phyloP scores from a whole-genome alignment of 2,888 invertebrate species.

The Tetropium fuscum region DNA sequence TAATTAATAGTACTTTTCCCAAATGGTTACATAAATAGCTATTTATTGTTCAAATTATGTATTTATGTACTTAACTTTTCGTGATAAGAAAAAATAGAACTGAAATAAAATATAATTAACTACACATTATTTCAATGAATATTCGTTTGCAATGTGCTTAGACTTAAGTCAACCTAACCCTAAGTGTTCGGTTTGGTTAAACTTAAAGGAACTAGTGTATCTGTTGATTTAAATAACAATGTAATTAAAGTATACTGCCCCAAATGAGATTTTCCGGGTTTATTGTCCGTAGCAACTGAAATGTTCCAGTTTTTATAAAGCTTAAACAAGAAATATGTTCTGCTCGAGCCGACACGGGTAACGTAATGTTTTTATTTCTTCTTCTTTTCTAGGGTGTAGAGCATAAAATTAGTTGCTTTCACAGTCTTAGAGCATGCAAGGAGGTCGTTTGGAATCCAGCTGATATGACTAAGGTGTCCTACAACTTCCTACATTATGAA shows the following conservation, averaged over 20 bases:
- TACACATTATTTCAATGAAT: too few species aligned
- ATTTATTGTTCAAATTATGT: too few species aligned
- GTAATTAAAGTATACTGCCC: background rate
- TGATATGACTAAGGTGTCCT: conserved; percentile 58
- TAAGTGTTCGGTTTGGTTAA: too few species aligned
- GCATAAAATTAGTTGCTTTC: conserved; percentile 57
- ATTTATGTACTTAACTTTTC: too few species aligned
- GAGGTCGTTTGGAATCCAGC: conserved; percentile 55
- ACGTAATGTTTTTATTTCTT: conserved; percentile 48
- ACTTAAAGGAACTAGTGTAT: too few species aligned
- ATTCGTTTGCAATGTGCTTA: too few species aligned
- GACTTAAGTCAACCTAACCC: too few species aligned
- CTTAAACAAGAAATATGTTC: conserved; percentile 48
- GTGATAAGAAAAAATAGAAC: too few species aligned
- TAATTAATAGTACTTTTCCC: too few species aligned
- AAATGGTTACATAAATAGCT: too few species aligned
- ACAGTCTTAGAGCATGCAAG: conserved; percentile 54
- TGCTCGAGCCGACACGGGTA: conserved; percentile 44
- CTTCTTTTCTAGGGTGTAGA: conserved; percentile 50
- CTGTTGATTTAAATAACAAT: too few species aligned
- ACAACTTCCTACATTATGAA: conserved; percentile 55
- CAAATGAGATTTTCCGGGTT: conserved; percentile 8
- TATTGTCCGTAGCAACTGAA: conserved; percentile 17
- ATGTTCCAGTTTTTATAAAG: conserved; percentile 31
- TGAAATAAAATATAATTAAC: too few species aligned